Evolutionary conservation across 2,888 invertebrate species (phyloP).

Genomic region (Cremastinae sp.): DNA sequence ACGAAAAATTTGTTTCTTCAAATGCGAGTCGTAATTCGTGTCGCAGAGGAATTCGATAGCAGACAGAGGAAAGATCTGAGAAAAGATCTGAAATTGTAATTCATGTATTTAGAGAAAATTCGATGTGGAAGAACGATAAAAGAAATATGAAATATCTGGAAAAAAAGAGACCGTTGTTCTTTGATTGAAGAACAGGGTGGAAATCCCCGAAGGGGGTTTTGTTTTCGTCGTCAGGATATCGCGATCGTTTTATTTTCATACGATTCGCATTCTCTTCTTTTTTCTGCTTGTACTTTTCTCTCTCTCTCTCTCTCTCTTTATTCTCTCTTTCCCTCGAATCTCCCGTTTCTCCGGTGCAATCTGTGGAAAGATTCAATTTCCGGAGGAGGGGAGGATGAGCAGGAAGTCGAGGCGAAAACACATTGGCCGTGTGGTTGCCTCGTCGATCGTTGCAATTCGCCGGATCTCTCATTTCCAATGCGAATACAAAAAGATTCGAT

Average conservation of each 20-base stretch:
- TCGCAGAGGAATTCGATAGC: too few relatives aligned
- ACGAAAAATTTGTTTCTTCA: too few relatives aligned
- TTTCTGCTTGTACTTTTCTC: too few relatives aligned
- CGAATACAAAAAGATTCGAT: constrained; percentile 37
- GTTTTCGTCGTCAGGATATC: constrained; percentile 40
- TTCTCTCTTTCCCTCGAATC: constrained; percentile 27
- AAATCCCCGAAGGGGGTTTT: constrained; percentile 23
- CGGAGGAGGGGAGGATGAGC: constrained; percentile 45
- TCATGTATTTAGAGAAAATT: background rate
- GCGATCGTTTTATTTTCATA: too few relatives aligned
- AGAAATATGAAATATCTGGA: constrained; percentile 18
- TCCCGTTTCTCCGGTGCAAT: constrained; percentile 35
- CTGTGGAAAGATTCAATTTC: constrained; percentile 56
- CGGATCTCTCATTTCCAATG: constrained; percentile 42
- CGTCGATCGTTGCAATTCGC: constrained; percentile 24
- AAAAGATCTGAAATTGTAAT: too few relatives aligned
- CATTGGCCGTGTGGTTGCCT: constrained; percentile 37
- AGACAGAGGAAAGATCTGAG: too few relatives aligned
- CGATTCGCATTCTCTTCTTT: too few relatives aligned
- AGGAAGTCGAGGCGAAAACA: constrained; percentile 28
- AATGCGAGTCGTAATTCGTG: too few relatives aligned
- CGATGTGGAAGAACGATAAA: constrained; percentile 25
- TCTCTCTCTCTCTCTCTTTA: constrained; percentile 16
- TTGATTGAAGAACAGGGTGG: constrained; percentile 11
- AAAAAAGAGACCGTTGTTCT: constrained; percentile 17